These are phyloP conservation scores for Tetanocera ferruginea DNA, from an alignment of 2,888 invertebrate genomes.

Conservation along the genomic window DNA sequence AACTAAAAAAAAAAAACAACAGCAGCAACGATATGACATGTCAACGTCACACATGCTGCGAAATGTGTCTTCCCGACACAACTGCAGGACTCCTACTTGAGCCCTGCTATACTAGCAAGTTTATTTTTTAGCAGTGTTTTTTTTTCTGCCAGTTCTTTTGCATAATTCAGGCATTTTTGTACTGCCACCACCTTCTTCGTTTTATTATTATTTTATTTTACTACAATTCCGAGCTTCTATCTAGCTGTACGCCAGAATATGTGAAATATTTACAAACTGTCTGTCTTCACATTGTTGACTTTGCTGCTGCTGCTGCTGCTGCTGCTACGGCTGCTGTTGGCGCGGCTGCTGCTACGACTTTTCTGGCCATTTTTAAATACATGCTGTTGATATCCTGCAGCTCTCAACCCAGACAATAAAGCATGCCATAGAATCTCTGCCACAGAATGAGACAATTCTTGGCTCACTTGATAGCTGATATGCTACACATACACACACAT, in stretches of 20 bases:
- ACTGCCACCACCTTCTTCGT: not conserved
- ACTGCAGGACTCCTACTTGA: too few species aligned
- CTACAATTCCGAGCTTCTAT: not conserved
- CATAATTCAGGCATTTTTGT: not conserved
- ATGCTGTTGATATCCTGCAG: not conserved
- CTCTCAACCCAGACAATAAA: not conserved
- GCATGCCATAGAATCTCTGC: constrained; percentile 3
- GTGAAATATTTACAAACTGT: constrained; percentile 26
- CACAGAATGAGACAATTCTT: not conserved
- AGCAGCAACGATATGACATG: constrained; percentile 23
- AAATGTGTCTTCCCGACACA: constrained; percentile 35
- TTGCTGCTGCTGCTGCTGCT: not conserved
- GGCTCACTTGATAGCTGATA: not conserved
- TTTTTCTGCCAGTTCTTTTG: not conserved
- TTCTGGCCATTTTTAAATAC: constrained; percentile 46
- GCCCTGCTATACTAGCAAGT: too few species aligned
- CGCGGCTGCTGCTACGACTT: constrained; percentile 39
- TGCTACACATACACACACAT: not conserved
- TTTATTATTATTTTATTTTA: not conserved
- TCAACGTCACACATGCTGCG: constrained; percentile 27
- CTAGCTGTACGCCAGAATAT: constrained; percentile 3
- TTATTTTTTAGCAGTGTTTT: too few species aligned
- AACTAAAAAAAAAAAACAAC: not conserved
- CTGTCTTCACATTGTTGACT: constrained; percentile 1
- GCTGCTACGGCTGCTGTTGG: not conserved